These are phyloP conservation scores for Molossus alvarezi DNA, from an alignment of 2,797 vertebrate species.

Conservation along the genomic window DNA sequence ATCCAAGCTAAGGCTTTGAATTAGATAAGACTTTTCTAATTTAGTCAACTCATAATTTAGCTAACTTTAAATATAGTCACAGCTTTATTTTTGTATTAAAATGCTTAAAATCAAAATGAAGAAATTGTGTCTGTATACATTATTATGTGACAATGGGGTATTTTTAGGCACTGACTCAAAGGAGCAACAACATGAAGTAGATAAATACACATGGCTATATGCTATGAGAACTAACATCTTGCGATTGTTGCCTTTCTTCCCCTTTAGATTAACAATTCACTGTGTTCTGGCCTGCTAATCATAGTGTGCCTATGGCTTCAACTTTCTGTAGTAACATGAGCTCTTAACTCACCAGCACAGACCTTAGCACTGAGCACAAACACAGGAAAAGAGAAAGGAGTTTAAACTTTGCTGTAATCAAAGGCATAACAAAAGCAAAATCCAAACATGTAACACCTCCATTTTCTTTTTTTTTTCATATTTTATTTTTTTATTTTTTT, in stretches of 20 bases:
- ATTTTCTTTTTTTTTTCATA: neutral
- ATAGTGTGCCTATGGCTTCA: conserved; percentile 74
- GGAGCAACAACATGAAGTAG: neutral
- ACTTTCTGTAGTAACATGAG: conserved; percentile 13
- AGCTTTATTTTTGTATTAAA: conserved; percentile 67
- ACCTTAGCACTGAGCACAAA: conserved; percentile 77
- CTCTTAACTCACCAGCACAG: conserved; percentile 77
- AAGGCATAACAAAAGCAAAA: conserved; percentile 77
- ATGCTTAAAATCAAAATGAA: conserved; percentile 66
- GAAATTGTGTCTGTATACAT: neutral
- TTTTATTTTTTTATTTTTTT: no score
- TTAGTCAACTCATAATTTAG: conserved; percentile 68
- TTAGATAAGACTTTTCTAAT: conserved; percentile 64
- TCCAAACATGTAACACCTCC: conserved; percentile 75
- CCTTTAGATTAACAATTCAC: no score
- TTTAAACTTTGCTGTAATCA: conserved; percentile 83
- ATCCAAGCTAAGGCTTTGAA: conserved; percentile 57
- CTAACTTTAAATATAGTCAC: conserved; percentile 69
- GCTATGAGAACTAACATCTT: neutral
- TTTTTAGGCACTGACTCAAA: conserved; percentile 4
- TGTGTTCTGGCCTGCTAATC: neutral
- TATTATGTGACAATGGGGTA: neutral
- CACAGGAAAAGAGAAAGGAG: conserved; percentile 66
- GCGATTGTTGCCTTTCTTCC: neutral
- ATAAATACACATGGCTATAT: neutral